Conservation (phyloP, 2,797 vertebrate genomes). For the Synanceia verrucosa region DNA sequence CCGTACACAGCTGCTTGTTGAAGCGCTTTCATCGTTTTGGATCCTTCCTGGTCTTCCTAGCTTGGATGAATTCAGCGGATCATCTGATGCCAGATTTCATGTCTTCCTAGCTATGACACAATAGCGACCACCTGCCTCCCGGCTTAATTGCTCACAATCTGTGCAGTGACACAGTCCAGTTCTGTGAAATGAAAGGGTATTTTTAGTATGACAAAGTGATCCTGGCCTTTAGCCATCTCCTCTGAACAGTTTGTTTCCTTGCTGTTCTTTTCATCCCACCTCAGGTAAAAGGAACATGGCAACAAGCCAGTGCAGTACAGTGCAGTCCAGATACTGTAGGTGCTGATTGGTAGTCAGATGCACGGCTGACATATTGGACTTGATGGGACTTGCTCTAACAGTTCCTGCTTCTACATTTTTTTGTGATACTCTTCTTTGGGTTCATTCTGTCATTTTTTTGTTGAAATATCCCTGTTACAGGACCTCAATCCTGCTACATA, state of each 20-base stretch:
- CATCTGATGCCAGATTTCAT: conserved; percentile 28
- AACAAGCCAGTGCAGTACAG: conserved; percentile 7
- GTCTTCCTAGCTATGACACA: conserved; percentile 37
- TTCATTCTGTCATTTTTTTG: too few relatives aligned
- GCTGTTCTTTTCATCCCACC: conserved; percentile 21
- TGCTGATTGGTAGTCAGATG: conserved; percentile 16
- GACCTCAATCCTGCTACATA: not conserved
- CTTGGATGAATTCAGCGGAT: conserved; percentile 29
- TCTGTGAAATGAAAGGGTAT: conserved; percentile 1
- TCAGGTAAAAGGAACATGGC: conserved; percentile 4
- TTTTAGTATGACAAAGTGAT: not conserved
- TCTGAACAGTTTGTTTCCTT: conserved; percentile 21
- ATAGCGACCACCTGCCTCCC: conserved; percentile 44
- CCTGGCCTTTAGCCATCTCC: conserved; percentile 25
- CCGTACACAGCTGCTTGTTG: conserved; percentile 4
- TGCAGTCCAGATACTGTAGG: conserved; percentile 10
- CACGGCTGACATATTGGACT: not conserved
- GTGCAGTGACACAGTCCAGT: conserved; percentile 28
- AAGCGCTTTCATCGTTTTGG: not conserved
- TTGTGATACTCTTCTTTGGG: not conserved
- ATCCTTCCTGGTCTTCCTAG: not conserved
- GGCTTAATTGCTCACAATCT: conserved; percentile 54
- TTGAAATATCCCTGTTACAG: not conserved
- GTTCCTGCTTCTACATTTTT: not conserved
- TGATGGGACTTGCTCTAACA: not conserved